These are phyloP conservation scores for Drosophila helvetica DNA, from an alignment of 2,888 invertebrate species.

Conservation along the genomic window DNA sequence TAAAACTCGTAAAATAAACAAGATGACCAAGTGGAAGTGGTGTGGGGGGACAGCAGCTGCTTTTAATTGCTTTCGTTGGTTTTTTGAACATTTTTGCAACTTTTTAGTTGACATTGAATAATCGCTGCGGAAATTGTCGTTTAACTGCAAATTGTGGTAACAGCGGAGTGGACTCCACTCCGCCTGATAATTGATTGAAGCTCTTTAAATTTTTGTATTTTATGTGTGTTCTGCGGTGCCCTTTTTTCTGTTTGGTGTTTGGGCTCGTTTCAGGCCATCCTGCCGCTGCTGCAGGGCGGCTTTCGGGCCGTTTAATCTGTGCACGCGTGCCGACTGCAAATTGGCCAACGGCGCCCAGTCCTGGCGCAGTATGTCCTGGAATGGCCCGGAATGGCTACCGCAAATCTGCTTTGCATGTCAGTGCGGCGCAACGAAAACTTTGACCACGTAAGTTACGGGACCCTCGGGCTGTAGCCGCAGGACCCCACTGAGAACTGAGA, in stretches of 20 bases:
- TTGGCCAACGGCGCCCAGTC: constrained; percentile 15
- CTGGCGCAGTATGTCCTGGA: background rate
- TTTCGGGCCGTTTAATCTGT: constrained; percentile 51
- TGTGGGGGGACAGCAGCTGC: constrained; percentile 36
- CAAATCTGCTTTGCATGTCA: constrained; percentile 54
- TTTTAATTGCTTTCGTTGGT: constrained; percentile 55
- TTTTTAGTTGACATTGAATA: constrained; percentile 61
- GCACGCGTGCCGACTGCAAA: constrained; percentile 38
- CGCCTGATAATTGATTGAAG: constrained; percentile 64
- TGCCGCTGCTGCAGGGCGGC: background rate
- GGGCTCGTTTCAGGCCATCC: constrained; percentile 29
- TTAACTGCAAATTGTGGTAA: constrained; percentile 66
- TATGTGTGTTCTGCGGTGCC: constrained; percentile 2
- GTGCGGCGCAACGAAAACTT: constrained; percentile 56
- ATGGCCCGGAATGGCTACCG: constrained; percentile 1
- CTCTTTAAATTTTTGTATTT: constrained; percentile 42
- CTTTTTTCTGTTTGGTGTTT: constrained; percentile 13
- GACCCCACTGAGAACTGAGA: constrained; percentile 9
- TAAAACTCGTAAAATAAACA: constrained; percentile 30
- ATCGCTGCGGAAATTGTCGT: constrained; percentile 72
- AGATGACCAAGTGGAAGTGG: constrained; percentile 1
- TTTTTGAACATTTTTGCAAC: constrained; percentile 36
- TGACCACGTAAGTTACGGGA: constrained; percentile 69
- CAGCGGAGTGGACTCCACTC: constrained; percentile 15
- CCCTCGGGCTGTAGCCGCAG: constrained; percentile 46